Conservation (phyloP, 2,888 invertebrate species). For the Patella ulyssiponensis region DNA sequence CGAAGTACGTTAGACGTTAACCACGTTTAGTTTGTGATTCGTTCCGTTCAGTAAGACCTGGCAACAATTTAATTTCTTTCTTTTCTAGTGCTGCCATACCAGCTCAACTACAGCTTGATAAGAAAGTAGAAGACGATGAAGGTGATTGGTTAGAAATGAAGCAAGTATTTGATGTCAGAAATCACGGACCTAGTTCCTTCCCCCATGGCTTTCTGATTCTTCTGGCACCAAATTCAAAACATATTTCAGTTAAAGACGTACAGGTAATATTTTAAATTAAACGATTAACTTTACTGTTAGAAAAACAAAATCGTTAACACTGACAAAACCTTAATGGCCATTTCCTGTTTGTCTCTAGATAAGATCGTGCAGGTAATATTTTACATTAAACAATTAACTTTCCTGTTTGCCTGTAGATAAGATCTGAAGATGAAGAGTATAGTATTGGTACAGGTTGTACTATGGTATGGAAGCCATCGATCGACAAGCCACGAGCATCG, state of each 20-base stretch:
- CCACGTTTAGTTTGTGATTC: no score
- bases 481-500: not conserved
- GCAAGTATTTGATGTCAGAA: constrained; percentile 46
- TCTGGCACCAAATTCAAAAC: constrained; percentile 30
- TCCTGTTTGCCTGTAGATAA: not conserved
- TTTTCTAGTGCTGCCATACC: constrained; percentile 42
- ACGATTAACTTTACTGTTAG: not conserved
- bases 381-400: no score
- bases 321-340: no score
- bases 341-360: not conserved
- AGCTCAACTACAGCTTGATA: constrained; percentile 36
- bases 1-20: no score
- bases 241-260: constrained; percentile 28
- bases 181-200: constrained; percentile 52
- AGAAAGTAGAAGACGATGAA: constrained; percentile 14
- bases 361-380: no score
- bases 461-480: not conserved
- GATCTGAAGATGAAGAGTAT: not conserved
- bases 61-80: not conserved
- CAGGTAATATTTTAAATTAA: constrained; percentile 19
- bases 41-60: no score
- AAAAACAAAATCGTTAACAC: no score
- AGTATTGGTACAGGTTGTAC: not conserved
- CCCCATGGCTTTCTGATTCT: constrained; percentile 40
- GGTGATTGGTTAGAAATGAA: constrained; percentile 29